Evolutionary conservation across 2,113 vertebrate species (phyloP).

Genomic region (Oreochromis aureus): DNA sequence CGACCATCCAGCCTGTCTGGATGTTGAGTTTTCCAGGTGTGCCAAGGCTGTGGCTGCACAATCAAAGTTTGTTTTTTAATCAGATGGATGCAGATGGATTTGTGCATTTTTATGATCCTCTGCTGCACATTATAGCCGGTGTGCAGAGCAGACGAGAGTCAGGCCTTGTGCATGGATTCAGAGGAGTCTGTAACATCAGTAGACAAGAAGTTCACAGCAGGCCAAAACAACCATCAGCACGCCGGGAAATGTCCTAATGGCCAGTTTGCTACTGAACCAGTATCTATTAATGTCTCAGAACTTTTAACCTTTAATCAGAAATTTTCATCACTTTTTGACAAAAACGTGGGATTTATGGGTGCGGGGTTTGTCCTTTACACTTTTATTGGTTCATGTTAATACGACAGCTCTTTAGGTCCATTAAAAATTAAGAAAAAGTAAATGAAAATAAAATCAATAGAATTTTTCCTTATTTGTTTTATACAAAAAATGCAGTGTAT

Average conservation of each 20-base stretch:
- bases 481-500: no score
- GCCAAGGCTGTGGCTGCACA: neutral
- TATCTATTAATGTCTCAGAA: neutral
- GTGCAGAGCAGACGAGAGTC: neutral
- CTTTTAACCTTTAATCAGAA: neutral
- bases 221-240: neutral
- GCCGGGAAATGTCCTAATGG: neutral
- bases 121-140: neutral
- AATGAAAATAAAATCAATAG: neutral
- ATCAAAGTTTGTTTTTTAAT: neutral
- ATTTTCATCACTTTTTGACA: neutral
- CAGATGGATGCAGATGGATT: neutral
- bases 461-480: neutral
- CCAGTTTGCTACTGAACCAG: neutral
- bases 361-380: neutral
- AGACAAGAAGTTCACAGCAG: neutral
- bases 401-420: neutral
- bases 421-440: neutral
- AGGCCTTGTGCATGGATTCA: neutral
- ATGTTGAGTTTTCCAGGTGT: neutral
- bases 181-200: neutral
- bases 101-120: neutral
- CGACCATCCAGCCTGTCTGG: neutral
- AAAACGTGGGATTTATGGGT: neutral
- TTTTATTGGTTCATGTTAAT: neutral